Base-by-base conservation (phyloP, 2,113 vertebrate genomes). In the Hypomesus transpacificus region DNA sequence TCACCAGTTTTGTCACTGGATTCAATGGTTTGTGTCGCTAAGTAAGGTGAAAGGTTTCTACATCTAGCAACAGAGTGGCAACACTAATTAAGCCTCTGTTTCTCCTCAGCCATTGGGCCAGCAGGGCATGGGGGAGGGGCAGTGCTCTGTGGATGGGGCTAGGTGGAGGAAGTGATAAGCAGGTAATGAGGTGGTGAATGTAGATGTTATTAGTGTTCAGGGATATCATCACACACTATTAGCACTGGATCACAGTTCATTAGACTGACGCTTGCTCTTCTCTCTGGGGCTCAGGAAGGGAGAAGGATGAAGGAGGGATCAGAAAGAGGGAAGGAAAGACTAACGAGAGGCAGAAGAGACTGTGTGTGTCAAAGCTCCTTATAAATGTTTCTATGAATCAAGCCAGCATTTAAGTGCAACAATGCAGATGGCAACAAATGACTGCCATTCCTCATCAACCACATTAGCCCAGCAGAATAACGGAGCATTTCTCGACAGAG, bases 221-320 rank as follows among this genome's bases (percentile, higher is more conserved):
- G 90, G 90, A 87, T 84, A 82, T 88, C 84, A 86, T 90, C 85
- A 82, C 83, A 84, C 70, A 82, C 86, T 82, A 88, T 85, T 91
- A 86, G 82, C 84, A 75, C 66, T 68, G 77, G 75, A 89, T 86
- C 91, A 85, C 82, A 78, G 79, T 81, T 90, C 82, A 85, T 89
- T 91, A 91, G 75, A 80, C 68, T 77, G 84, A 85, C 73, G 85
- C 82, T 73, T 26, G 63, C 74, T 68, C 54, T 46, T 16, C 9
- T 61, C 60, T 75, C 34, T 51, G 70, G 56, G 74, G 80, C 65
- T 70, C 63, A 61, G 59, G 18, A 54, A 16, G 4, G 66, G 71
- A 78, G 72, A 77, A 65, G 66, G 14, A 81, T 24, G 17, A 20
- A 64, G 66, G n/a, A 46, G 14, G 66, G 63, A 51, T 56, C 2